Base-by-base conservation (phyloP, 2,113 vertebrate species). In the Hypanus sabinus region DNA sequence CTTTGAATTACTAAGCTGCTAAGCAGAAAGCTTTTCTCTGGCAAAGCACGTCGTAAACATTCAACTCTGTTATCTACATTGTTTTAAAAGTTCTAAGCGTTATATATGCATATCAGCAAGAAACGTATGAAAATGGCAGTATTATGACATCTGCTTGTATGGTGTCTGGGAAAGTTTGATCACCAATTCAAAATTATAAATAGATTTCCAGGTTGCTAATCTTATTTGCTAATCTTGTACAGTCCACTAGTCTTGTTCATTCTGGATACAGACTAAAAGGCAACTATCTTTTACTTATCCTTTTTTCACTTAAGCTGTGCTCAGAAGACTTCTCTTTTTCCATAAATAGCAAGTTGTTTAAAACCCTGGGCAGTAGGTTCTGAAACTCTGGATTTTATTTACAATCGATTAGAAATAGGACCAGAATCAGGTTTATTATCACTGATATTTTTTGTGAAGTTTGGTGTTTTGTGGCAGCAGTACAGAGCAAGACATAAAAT, bases 161-260 rank as follows among this genome's bases (percentile, higher is more conserved):
- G 81, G 38, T 57, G 46, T 57, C 16, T 57, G 81, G 57, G 46
- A 57, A 46, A 46, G 46, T 10, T 85, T 85, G 38, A 85, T 24
- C 27, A 57, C 57, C 70, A 85, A 85, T 85, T 85, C 81, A 85
- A 27, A 83, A 85, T 57, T 85, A 10, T 55, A 85, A 57, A 85
- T 57, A 55, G 22, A 55, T 85, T 85, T 85, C 46, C 81, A 55
- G 2, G 46, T 85, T 85, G 11, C 81, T 55, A 0, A 5, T 80
- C 33, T 33, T 18, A n/a, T n/a, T n/a, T n/a, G n/a, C n/a, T n/a
- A n/a, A n/a, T n/a, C n/a, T n/a, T n/a, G n/a, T n/a, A n/a, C n/a
- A n/a, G 33, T 80, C 12, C 7, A 33, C 12, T 38, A 80, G 3
- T 80, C 77, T 80, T 24, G 27, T 85, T 46, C 81, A 85, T 85